These are phyloP conservation scores for Galagoides demidoff DNA, from an alignment of 2,797 vertebrate genomes.

Conservation along the genomic window DNA sequence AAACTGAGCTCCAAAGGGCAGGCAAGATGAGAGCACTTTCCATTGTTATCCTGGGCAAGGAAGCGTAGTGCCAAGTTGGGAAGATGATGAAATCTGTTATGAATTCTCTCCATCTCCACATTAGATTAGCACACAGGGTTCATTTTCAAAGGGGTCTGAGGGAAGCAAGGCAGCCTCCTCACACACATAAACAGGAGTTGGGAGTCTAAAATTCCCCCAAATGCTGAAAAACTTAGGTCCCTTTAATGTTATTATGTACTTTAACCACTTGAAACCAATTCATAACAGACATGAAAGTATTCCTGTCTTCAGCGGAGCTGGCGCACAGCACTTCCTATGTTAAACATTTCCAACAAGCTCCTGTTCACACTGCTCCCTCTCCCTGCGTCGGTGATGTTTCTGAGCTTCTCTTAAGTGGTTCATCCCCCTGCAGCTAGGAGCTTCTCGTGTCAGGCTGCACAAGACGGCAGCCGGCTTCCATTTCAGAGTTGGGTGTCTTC, in stretches of 20 bases:
- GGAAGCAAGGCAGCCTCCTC: conserved; percentile 23
- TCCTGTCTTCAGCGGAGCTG: background rate
- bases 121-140: conserved; percentile 53
- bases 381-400: background rate
- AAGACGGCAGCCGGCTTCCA: background rate
- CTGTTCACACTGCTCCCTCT: background rate
- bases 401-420: background rate
- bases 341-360: background rate
- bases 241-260: conserved; percentile 62
- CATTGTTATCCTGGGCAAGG: background rate
- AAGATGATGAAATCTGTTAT: conserved; percentile 54
- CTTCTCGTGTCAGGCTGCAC: background rate
- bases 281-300: conserved; percentile 54
- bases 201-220: conserved; percentile 58
- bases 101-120: conserved; percentile 37
- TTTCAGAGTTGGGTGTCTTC: background rate
- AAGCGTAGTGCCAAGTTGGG: background rate
- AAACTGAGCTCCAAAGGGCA: background rate
- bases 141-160: conserved; percentile 56
- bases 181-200: conserved; percentile 47
- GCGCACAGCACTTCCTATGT: background rate
- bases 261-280: conserved; percentile 73
- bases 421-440: background rate
- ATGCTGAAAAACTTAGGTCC: background rate
- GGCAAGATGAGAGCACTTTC: background rate